Evolutionary conservation across 2,113 vertebrate species (phyloP).

Genomic region (Mola mola): DNA sequence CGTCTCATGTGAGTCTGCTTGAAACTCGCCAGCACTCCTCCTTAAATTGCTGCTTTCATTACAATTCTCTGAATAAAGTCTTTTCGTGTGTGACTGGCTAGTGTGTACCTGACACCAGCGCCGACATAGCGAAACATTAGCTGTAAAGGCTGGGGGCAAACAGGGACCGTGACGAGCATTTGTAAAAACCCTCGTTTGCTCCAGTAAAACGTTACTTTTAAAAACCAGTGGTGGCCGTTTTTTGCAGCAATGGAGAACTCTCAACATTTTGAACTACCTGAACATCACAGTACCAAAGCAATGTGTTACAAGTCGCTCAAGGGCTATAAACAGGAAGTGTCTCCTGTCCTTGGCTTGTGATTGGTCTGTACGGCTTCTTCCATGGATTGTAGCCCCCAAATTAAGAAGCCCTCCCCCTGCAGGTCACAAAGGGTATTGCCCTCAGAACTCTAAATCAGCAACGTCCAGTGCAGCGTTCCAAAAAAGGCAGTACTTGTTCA

Average conservation of each 20-base stretch:
- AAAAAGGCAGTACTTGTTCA: too few relatives aligned
- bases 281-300: background rate
- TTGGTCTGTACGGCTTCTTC: conserved; percentile 54
- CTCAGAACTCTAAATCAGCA: too few relatives aligned
- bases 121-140: conserved; percentile 9
- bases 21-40: background rate
- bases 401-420: background rate
- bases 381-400: background rate
- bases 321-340: conserved; percentile 59
- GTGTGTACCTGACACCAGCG: background rate
- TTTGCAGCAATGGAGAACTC: conserved; percentile 13
- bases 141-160: background rate
- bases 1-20: conserved; percentile 3
- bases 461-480: too few relatives aligned
- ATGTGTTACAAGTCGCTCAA: background rate
- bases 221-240: conserved; percentile 12
- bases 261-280: conserved; percentile 35
- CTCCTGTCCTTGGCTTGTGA: conserved; percentile 17
- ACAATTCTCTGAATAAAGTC: conserved; percentile 39
- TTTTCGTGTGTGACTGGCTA: background rate
- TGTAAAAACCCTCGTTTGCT: background rate
- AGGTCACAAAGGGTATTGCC: background rate
- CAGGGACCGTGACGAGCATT: background rate
- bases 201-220: conserved; percentile 3
- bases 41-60: background rate